Evolutionary conservation across 2,888 invertebrate species (phyloP).

Genomic region (Drosophila greeni): DNA sequence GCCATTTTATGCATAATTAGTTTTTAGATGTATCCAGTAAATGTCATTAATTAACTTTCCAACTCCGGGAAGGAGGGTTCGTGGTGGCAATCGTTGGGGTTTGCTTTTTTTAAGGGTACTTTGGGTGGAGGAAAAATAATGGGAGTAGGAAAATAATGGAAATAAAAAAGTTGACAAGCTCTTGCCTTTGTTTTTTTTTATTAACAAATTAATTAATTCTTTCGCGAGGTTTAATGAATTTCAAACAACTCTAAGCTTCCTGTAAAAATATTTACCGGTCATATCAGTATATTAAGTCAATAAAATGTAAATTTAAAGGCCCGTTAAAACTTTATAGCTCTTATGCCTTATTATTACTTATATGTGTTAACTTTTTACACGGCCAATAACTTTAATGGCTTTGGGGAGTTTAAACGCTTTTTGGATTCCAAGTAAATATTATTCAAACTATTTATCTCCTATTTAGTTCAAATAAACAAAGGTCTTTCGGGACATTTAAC

Average conservation of each 20-base stretch:
- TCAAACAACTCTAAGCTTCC: too few relatives aligned
- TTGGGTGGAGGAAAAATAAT: background rate
- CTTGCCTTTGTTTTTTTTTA: background rate
- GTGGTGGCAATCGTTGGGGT: background rate
- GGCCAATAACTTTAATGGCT: background rate
- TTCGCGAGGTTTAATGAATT: background rate
- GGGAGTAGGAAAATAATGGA: background rate
- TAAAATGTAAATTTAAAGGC: background rate
- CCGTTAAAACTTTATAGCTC: background rate
- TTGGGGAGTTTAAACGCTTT: too few relatives aligned
- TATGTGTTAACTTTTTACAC: background rate
- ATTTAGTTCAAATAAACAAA: background rate
- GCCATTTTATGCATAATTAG: constrained; percentile 74
- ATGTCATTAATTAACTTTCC: constrained; percentile 68
- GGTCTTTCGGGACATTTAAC: too few relatives aligned
- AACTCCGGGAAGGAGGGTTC: constrained; percentile 14
- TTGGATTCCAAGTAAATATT: background rate
- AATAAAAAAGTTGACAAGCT: too few relatives aligned
- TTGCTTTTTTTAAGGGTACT: background rate
- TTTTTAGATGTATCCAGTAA: constrained; percentile 67
- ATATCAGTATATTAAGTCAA: background rate
- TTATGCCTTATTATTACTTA: background rate
- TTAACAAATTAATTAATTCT: background rate
- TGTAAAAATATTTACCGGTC: too few relatives aligned
- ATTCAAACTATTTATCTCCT: background rate